Base-by-base conservation (phyloP, 2,888 invertebrate species). In the Amphimallon solstitiale region DNA sequence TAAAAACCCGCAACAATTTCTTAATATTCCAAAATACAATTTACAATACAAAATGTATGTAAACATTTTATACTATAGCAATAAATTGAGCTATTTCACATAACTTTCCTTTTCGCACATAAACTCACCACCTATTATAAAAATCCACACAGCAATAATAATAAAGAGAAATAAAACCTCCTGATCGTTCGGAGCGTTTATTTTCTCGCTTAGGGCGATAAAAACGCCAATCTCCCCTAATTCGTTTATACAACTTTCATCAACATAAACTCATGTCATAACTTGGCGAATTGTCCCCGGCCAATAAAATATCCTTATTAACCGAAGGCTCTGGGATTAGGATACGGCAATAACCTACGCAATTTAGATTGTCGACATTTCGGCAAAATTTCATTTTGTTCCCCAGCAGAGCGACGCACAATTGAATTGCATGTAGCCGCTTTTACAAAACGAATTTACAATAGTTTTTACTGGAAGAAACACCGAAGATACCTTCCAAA, bases 211-310 rank as follows among this genome's bases (percentile, higher is more conserved):
- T 59, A 59, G 40, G 56, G 61, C 66, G 52, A 66, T 66, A 66
- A 66, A 66, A 66, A 62, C 46, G 52, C 49, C 62, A 62, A 54
- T 54, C 52, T 61, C 52, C 56, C 48, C 61, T 66, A 66, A 66
- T 66, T 66, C 66, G 66, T 46, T 66, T 66, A 66, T 62, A 66
- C 54, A 66, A 66, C 61, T 62, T 66, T 66, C 61, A 66, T 62
- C 66, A 64, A 54, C 64, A 54, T 64, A 64, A 64, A 56, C 51
- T 40, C 29, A 29, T 51, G 51, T 49, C 62, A 49, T 63, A 63
- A 59, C 43, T 63, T 23, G 23, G 51, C 40, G 51, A 63, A 63
- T 63, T 63, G 63, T 56, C 60, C 51, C 48, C 38, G 60, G 40
- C 56, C 60, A 60, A 65, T 65, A 60, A 65, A 61, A 61, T 65